Base-by-base conservation (phyloP, 1,140 invertebrate genomes). In the Anastatus disparis region DNA sequence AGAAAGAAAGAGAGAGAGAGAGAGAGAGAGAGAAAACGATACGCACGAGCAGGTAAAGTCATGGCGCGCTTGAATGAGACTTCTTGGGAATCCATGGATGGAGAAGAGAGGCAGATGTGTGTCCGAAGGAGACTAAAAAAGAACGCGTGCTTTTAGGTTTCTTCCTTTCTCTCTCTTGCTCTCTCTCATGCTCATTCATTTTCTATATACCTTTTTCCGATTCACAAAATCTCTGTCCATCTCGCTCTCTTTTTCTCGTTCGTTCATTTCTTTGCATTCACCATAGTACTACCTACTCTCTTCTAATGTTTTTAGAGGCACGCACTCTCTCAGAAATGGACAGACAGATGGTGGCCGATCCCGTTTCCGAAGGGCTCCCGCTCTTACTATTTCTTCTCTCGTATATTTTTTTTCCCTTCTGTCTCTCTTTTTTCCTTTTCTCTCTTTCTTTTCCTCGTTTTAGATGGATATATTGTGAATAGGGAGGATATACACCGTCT, bases 91-190 rank as follows among this genome's bases (percentile, higher is more conserved):
- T 79, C 71, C 72, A 70, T n/a, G n/a, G n/a, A n/a, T n/a, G n/a
- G n/a, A n/a, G n/a, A n/a, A n/a, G n/a, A n/a, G n/a, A n/a, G 74
- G 77, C 78, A 81, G 81, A 81, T 82, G 81, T 74, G 75, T n/a
- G n/a, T 71, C 55, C 69, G 62, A 70, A n/a, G 48, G 42, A 58
- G 35, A 55, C 29, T 66, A 46, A 56, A 27, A n/a, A n/a, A n/a
- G n/a, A n/a, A n/a, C n/a, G n/a, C n/a, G n/a, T n/a, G n/a, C n/a
- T n/a, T n/a, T 61, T 61, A 53, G 67, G 50, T 48, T 61, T 67
- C 50, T 38, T 42, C 55, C 59, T 64, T 53, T 64, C 61, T 63
- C 31, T 17, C 40, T 48, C 52, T 50, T 38, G 20, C 64, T 38
- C 17, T 58, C 53, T 48, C 53, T 26, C 55, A 15, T 56, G 12